Percentiles rank a stretch among this genome's conserved stretches.
Evolutionary conservation across 2,797 vertebrate species (phyloP).

Genomic region (Okamejei kenojei): DNA sequence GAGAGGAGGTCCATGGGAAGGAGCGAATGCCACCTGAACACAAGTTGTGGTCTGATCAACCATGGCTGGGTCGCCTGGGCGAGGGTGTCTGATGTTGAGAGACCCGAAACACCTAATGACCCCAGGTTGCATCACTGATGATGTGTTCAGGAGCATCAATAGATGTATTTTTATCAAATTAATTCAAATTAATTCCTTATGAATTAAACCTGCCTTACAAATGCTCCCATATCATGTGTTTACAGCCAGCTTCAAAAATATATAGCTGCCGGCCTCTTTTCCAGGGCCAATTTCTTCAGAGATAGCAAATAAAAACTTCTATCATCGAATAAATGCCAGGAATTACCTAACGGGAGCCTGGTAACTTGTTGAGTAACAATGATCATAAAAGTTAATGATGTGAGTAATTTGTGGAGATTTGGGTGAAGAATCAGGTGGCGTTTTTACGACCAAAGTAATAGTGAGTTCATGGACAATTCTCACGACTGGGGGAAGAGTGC

Average conservation of each 20-base stretch:
- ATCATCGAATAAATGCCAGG: not conserved
- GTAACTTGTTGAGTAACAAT: not conserved
- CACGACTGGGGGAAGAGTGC: not conserved
- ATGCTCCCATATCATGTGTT: not conserved
- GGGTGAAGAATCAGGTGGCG: not conserved
- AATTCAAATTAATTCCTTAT: conserved; percentile 3
- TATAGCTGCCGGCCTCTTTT: not conserved
- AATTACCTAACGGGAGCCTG: not conserved
- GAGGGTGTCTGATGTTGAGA: too few species aligned
- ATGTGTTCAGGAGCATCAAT: too few species aligned
- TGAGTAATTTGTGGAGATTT: not conserved
- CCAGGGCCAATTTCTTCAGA: not conserved
- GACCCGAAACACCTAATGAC: too few species aligned
- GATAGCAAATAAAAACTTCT: not conserved
- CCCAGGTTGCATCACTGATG: too few species aligned
- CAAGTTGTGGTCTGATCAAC: too few species aligned
- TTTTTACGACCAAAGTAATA: not conserved
- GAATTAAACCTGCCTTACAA: not conserved
- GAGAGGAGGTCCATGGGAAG: too few species aligned
- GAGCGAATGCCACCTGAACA: too few species aligned
- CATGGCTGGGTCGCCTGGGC: too few species aligned
- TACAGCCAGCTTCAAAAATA: not conserved
- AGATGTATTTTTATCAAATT: too few species aligned
- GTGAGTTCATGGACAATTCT: not conserved
- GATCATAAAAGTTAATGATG: not conserved